Percentiles rank a stretch among this genome's conserved stretches.
These are phyloP conservation scores for Drosophila ohnishii DNA, from an alignment of 1,140 invertebrate species.

Conservation along the genomic window DNA sequence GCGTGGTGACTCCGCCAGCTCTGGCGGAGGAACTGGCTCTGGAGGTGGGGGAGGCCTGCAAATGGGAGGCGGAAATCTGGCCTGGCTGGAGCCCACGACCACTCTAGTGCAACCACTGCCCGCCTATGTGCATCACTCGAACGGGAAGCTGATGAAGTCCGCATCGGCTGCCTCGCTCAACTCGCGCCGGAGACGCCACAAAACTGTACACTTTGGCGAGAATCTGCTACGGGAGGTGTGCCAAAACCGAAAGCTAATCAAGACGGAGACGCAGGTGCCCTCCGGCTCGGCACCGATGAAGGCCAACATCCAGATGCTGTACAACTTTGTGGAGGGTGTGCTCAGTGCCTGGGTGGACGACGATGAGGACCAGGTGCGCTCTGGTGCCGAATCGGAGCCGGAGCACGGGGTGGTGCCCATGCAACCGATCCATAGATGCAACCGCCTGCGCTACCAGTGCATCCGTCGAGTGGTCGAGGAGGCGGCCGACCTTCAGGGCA, in stretches of 20 bases:
- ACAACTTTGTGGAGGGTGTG: conserved; percentile 89
- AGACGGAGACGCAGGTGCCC: conserved; percentile 77
- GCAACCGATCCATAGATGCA: conserved; percentile 86
- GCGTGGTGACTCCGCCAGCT: conserved; percentile 75
- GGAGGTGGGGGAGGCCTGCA: neutral
- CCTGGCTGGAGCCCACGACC: conserved; percentile 65
- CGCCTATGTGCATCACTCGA: conserved; percentile 59
- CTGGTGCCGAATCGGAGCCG: conserved; percentile 86
- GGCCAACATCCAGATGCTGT: conserved; percentile 90
- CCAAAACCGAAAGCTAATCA: conserved; percentile 84
- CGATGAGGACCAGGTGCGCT: conserved; percentile 86
- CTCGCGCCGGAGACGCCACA: conserved; percentile 87
- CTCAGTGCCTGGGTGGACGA: conserved; percentile 88
- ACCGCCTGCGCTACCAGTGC: conserved; percentile 86
- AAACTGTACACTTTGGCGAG: conserved; percentile 90
- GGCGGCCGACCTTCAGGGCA: conserved; percentile 86
- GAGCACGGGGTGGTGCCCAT: conserved; percentile 86
- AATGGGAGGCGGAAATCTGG: conserved; percentile 13
- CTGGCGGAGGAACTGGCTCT: conserved; percentile 23
- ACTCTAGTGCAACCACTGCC: conserved; percentile 46
- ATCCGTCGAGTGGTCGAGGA: conserved; percentile 87
- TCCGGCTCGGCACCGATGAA: conserved; percentile 84
- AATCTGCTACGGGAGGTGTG: conserved; percentile 88
- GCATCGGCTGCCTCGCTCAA: conserved; percentile 84
- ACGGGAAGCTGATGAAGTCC: conserved; percentile 80